Base-by-base conservation (phyloP, 1,140 invertebrate species). In the Latrodectus geometricus region DNA sequence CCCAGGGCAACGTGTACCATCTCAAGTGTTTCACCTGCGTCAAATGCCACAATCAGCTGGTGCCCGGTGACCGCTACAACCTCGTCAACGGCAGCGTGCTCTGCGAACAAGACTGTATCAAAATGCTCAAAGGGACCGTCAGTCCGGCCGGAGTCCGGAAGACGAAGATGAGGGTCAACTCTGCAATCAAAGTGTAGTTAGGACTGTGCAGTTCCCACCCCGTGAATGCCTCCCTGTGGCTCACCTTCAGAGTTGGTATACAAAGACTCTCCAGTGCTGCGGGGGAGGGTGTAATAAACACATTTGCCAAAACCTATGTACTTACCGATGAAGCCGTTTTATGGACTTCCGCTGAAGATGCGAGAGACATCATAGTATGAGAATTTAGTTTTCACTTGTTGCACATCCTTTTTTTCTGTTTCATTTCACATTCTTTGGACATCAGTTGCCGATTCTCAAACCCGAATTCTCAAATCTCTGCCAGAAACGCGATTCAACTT, bases 21-120 rank as follows among this genome's bases (percentile, higher is more conserved):
- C 93, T 97, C 91, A 97, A 96, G 92, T 98, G 96, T 92, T 98
- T 98, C 93, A 94, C 94, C 88, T 98, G 97, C 93, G 96, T 95
- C 91, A 97, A 97, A 91, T 98, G 97, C 91, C 94, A 95, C 88
- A 93, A 94, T 88, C 95, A 95, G 91, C 94, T 98, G 88, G 94
- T 95, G 90, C 94, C 95, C 87, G 97, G 97, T 88, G 96, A 97
- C 93, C 95, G 96, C 93, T 97, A 96, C 92, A 95, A 96, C 90
- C 94, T 97, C 91, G 91, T 97, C 88, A 95, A 95, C 88, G 96
- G 96, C 61, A 94, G 94, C 89, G 93, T 96, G 88, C 94, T 97
- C 49, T 97, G 96, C 93, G 96, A 97, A 92, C 95, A 96, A 91
- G 96, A 97, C 92, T 97, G 96, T 94, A 95, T 96, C 90, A 97